Conservation (phyloP, 1,140 invertebrate genomes). For the Trachymyrmex cornetzi region DNA sequence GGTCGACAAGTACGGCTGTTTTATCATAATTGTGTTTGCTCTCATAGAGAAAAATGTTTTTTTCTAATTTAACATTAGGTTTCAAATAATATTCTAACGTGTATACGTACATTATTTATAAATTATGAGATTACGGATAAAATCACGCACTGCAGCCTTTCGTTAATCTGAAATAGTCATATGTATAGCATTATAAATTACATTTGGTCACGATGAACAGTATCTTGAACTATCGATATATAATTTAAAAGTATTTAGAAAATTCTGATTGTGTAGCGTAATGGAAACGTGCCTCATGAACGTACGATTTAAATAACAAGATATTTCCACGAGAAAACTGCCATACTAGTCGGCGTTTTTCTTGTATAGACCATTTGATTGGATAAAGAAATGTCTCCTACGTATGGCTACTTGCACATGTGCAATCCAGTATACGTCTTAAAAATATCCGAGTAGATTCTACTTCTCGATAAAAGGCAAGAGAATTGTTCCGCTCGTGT, state of each 20-base stretch:
- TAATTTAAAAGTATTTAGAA: background rate
- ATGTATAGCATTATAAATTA: constrained; percentile 33
- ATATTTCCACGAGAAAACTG: background rate
- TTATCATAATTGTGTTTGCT: constrained; percentile 32
- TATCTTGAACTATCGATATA: background rate
- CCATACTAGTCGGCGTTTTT: constrained; percentile 39
- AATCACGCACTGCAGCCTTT: constrained; percentile 16
- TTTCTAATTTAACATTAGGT: background rate
- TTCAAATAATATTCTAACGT: background rate
- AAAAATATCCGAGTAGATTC: constrained; percentile 76
- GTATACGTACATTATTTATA: background rate
- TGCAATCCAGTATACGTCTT: constrained; percentile 75
- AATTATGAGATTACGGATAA: background rate
- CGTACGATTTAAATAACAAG: constrained; percentile 3
- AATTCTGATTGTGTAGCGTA: background rate
- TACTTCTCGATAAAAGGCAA: constrained; percentile 77
- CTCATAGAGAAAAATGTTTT: background rate
- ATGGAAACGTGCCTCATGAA: background rate
- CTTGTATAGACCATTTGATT: constrained; percentile 26
- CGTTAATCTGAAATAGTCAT: constrained; percentile 26
- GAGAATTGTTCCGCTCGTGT: constrained; percentile 78
- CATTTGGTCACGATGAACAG: constrained; percentile 22
- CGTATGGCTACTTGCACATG: constrained; percentile 67
- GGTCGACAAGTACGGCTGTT: constrained; percentile 30
- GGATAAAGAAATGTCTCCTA: constrained; percentile 70